phyloP scores from a whole-genome alignment of 2,113 vertebrate species.

The Aleadryas rufinucha region DNA sequence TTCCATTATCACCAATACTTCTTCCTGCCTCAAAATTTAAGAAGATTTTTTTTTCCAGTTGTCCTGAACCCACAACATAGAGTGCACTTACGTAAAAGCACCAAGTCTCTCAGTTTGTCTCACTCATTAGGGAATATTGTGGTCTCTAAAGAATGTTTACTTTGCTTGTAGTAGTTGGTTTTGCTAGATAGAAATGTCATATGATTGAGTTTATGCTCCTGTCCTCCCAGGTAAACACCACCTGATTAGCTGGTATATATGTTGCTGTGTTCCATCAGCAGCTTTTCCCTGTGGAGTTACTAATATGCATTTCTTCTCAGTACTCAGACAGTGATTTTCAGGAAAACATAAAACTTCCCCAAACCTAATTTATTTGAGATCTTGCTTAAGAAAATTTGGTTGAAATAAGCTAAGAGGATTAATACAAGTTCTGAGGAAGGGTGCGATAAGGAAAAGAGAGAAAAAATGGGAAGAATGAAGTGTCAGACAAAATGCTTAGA shows the following conservation, averaged over 20 bases:
- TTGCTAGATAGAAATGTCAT: neutral
- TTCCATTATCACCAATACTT: neutral
- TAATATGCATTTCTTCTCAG: neutral
- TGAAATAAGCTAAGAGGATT: neutral
- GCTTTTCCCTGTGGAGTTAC: neutral
- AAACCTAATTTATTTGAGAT: neutral
- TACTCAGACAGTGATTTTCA: neutral
- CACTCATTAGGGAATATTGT: neutral
- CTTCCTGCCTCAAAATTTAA: neutral
- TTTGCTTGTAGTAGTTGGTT: neutral
- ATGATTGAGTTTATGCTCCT: neutral
- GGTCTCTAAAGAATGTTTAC: neutral
- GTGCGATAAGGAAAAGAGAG: neutral
- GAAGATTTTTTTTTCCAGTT: neutral
- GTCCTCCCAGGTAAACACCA: neutral
- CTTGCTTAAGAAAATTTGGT: neutral
- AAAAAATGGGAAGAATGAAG: neutral
- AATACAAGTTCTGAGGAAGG: neutral
- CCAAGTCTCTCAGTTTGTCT: neutral
- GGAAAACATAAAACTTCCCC: neutral
- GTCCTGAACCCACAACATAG: neutral
- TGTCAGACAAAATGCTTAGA: neutral
- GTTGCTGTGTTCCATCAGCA: neutral
- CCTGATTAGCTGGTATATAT: neutral
- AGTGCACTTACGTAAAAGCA: neutral